Base-by-base conservation (phyloP, 2,888 invertebrate species). In the Helicoverpa assulta region DNA sequence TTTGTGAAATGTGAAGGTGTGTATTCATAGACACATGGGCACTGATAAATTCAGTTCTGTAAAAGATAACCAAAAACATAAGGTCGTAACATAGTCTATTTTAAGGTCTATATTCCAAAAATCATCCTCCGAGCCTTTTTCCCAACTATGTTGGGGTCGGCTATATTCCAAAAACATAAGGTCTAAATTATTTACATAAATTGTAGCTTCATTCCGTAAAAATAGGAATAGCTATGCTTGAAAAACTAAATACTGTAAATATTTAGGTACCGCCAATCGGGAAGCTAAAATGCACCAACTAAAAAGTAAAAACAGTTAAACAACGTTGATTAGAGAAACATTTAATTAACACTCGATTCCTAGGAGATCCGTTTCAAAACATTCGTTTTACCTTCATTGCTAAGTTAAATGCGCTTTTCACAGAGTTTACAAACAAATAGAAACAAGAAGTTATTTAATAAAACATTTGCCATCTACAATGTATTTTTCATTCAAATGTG, bases 241-340 rank as follows among this genome's bases (percentile, higher is more conserved):
- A 26, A n/a, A n/a, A n/a, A n/a, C n/a, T n/a, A n/a, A n/a, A n/a
- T 3, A 26, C 12, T n/a, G n/a, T 40, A 40, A 40, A 4, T 12
- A 5, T n/a, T 47, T 16, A n/a, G 1, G n/a, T n/a, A n/a, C n/a
- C n/a, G 47, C n/a, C 47, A 47, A 47, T 47, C 16, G 16, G 16
- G 3, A 47, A 47, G 5, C 47, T 47, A 47, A 47, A 47, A 10
- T 43, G 33, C 16, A 47, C n/a, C 47, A n/a, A 47, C 47, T 47
- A 47, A 47, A 47, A 47, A 47, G n/a, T 1, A 47, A 14, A 37
- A 7, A n/a, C 18, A 37, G 10, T 66, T 33, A 5, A 63, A 74
- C 58, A 43, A 64, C 52, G 18, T 63, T 61, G 54, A 76, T 76
- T 78, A 73, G 26, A 72, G 63, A 18, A 59, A 10, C 40, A 33